Conservation (phyloP, 2,113 vertebrate species). For the Rhinoptilus africanus region DNA sequence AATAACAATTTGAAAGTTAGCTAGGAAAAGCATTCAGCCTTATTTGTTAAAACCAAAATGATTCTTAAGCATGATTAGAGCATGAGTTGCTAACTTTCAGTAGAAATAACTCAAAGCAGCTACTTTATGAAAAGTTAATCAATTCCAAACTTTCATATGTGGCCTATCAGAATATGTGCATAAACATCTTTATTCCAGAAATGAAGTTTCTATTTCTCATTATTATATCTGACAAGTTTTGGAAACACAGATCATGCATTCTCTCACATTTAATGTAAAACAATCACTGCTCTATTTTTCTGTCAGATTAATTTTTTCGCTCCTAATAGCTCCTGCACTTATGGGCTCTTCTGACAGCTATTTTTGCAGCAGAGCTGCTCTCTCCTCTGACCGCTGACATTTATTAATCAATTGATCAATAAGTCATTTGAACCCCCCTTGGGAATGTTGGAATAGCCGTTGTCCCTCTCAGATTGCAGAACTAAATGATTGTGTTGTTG, state of each 20-base stretch:
- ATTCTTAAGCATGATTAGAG: neutral
- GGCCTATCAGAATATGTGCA: slow-evolving; percentile 8
- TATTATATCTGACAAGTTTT: slow-evolving; percentile 61
- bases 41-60: neutral
- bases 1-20: neutral
- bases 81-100: neutral
- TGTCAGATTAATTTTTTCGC: slow-evolving; percentile 41
- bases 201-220: slow-evolving; percentile 15
- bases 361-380: slow-evolving; percentile 63
- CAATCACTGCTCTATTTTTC: slow-evolving; percentile 30
- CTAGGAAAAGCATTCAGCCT: neutral
- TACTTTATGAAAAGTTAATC: slow-evolving; percentile 51
- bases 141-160: slow-evolving; percentile 54
- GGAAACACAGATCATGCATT: slow-evolving; percentile 25
- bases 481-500: slow-evolving; percentile 86
- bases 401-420: slow-evolving; percentile 85
- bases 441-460: slow-evolving; percentile 75
- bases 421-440: slow-evolving; percentile 78
- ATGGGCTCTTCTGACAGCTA: slow-evolving; percentile 43
- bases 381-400: slow-evolving; percentile 66
- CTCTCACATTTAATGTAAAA: slow-evolving; percentile 51
- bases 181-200: slow-evolving; percentile 41
- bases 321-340: slow-evolving; percentile 54
- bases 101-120: slow-evolving; percentile 23
- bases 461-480: slow-evolving; percentile 76